Conservation (phyloP, 1,140 invertebrate genomes). For the Berghia stephanieae region DNA sequence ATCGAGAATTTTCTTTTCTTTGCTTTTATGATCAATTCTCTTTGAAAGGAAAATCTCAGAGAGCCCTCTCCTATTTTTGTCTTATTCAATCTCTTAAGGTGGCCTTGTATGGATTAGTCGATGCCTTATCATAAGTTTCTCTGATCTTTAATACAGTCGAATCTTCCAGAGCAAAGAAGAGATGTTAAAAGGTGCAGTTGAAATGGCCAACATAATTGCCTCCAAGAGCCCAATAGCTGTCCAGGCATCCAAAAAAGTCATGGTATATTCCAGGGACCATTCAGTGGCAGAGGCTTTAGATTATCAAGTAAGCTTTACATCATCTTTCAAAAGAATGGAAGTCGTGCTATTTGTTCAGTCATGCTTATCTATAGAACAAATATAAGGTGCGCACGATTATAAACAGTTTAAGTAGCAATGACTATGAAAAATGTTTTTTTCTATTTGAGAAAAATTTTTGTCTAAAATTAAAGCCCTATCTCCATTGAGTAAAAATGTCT, state of each 20-base stretch:
- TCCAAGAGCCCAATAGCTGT: conserved; percentile 94
- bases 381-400: not conserved
- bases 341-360: not conserved
- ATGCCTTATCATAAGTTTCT: too few species aligned
- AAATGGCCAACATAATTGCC: conserved; percentile 80
- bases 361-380: not conserved
- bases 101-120: too few species aligned
- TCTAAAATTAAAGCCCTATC: too few species aligned
- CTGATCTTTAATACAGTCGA: conserved; percentile 63
- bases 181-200: conserved; percentile 77
- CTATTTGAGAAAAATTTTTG: too few species aligned
- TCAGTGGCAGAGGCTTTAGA: conserved; percentile 84
- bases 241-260: conserved; percentile 84
- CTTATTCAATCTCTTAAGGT: not conserved
- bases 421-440: too few species aligned
- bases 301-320: conserved; percentile 79
- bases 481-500: too few species aligned
- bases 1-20: too few species aligned
- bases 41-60: too few species aligned
- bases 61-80: too few species aligned
- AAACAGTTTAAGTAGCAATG: not conserved
- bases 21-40: too few species aligned
- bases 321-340: not conserved
- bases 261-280: conserved; percentile 90
- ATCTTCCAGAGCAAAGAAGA: conserved; percentile 76